Evolutionary conservation across 92 coral and sea anemone genomes (phyloP).

Genomic region (Hydrozoanthus gracilis): DNA sequence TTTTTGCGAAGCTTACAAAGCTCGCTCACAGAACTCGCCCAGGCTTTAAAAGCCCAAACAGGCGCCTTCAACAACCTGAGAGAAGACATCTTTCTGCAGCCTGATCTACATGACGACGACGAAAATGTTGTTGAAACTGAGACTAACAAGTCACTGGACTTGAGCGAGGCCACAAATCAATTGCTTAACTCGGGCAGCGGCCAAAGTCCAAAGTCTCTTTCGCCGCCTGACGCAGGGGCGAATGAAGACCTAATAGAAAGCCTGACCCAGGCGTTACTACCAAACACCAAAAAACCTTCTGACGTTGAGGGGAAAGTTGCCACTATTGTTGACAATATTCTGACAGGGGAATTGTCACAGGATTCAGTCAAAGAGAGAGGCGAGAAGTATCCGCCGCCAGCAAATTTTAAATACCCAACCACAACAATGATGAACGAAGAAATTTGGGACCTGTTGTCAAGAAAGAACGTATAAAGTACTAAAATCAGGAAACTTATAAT

Average conservation of each 20-base stretch:
- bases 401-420: conserved; percentile 41
- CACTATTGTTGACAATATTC: conserved; percentile 42
- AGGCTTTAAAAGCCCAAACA: conserved; percentile 49
- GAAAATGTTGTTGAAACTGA: neutral
- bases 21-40: conserved; percentile 25
- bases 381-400: conserved; percentile 63
- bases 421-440: conserved; percentile 60
- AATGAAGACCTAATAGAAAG: conserved; percentile 51
- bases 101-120: neutral
- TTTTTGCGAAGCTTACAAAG: conserved; percentile 40
- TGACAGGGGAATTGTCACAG: conserved; percentile 51
- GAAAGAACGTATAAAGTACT: neutral
- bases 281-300: conserved; percentile 38
- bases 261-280: conserved; percentile 69
- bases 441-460: conserved; percentile 58
- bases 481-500: too few relatives aligned
- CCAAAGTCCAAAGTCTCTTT: conserved; percentile 24
- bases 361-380: conserved; percentile 59
- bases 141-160: conserved; percentile 31
- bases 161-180: conserved; percentile 44
- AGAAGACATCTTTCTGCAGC: conserved; percentile 43
- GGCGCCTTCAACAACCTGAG: conserved; percentile 43
- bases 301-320: conserved; percentile 59
- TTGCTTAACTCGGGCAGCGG: conserved; percentile 71
- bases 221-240: conserved; percentile 35